Conservation (phyloP, 2,888 invertebrate genomes). For the Ormyrus rosae region DNA sequence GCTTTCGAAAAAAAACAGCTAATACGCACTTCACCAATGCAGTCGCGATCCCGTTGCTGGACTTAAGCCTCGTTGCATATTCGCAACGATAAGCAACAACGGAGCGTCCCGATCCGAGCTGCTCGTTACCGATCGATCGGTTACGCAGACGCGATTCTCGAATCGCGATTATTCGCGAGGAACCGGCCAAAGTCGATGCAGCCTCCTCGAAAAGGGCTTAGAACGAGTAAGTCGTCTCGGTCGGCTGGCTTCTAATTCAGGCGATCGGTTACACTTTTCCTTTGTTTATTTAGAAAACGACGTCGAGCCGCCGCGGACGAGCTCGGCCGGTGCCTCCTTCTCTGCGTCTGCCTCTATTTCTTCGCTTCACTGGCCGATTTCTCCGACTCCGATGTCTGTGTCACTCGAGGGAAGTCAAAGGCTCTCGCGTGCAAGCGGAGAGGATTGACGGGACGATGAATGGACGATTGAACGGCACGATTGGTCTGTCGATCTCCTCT, state of each 20-base stretch:
- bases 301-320: neutral
- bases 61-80: slow-evolving; percentile 25
- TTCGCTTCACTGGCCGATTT: slow-evolving; percentile 33
- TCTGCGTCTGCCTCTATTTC: neutral
- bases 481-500: neutral
- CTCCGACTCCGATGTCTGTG: neutral
- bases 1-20: too few species aligned
- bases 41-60: slow-evolving; percentile 15
- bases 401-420: neutral
- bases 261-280: slow-evolving; percentile 47
- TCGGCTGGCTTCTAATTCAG: neutral
- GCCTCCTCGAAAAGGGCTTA: slow-evolving; percentile 5
- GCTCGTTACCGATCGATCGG: slow-evolving; percentile 22
- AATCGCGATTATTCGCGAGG: too few species aligned
- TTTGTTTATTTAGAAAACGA: neutral
- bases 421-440: neutral
- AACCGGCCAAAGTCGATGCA: neutral
- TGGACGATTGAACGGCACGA: slow-evolving; percentile 8
- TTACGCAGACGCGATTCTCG: neutral
- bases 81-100: slow-evolving; percentile 44
- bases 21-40: neutral
- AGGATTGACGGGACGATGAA: slow-evolving; percentile 19
- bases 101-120: slow-evolving; percentile 6
- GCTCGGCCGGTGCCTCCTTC: neutral
- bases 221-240: slow-evolving; percentile 23